Base-by-base conservation (phyloP, 1,140 invertebrate species). In the Sinonovacula constricta region DNA sequence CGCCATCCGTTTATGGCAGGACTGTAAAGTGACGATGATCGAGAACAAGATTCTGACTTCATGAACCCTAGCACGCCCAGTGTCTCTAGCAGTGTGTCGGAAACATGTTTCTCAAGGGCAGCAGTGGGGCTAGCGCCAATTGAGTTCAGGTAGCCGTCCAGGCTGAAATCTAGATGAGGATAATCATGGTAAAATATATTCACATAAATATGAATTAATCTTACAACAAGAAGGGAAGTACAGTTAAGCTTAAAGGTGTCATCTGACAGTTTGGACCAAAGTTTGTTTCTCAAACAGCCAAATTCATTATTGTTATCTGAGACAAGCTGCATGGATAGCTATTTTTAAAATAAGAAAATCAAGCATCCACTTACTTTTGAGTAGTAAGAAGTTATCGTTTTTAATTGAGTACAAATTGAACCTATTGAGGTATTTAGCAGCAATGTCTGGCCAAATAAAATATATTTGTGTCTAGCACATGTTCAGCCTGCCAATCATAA, bases 21-120 rank as follows among this genome's bases (percentile, higher is more conserved):
- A n/a, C n/a, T n/a, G n/a, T n/a, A n/a, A n/a, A n/a, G n/a, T n/a
- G n/a, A n/a, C n/a, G n/a, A n/a, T n/a, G n/a, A n/a, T n/a, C n/a
- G n/a, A n/a, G n/a, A n/a, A n/a, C n/a, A n/a, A n/a, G n/a, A n/a
- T n/a, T n/a, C n/a, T n/a, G n/a, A n/a, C n/a, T n/a, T n/a, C 30
- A 68, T n/a, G 36, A 51, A 68, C 30, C n/a, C 34, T 22, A 36
- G 36, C 3, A 68, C 66, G 0, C 66, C 66, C 12, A 68, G 45
- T 22, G n/a, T n/a, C 26, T 68, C 66, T 0, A 68, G 66, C 12
- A 68, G 49, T 15, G 31, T 68, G 22, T 68, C 66, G 10, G 51
- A 49, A 30, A 51, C 66, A 22, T 18, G 3, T 18, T 18, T 4
- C n/a, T 5, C 26, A 5, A 54, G 26, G 4, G n/a, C 3, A 7